Conservation (phyloP, 2,113 vertebrate genomes). For the Ia io region DNA sequence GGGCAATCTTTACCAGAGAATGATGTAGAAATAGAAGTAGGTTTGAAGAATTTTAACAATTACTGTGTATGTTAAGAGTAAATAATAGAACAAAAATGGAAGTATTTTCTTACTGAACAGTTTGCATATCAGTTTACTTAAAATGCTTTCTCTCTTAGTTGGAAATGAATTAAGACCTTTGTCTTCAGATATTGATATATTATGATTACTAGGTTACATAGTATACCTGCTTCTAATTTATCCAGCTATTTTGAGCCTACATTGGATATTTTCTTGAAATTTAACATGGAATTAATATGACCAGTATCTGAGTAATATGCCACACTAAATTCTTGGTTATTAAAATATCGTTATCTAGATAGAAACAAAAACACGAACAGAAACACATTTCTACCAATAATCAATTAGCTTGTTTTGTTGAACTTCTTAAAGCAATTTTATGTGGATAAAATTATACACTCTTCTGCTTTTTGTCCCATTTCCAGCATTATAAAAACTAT, state of each 20-base stretch:
- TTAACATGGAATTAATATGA: background rate
- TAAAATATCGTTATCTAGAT: slow-evolving; percentile 12
- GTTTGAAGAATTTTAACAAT: background rate
- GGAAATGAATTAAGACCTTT: background rate
- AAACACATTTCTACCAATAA: background rate
- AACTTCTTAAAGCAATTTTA: background rate
- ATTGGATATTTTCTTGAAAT: background rate
- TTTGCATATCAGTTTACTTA: background rate
- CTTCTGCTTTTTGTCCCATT: background rate
- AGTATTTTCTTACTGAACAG: background rate
- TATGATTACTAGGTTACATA: background rate
- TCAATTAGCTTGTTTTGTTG: background rate
- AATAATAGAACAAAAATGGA: background rate
- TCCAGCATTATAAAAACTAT: background rate
- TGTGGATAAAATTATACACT: background rate
- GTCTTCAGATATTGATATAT: background rate
- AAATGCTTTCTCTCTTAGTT: background rate
- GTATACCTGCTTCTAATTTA: background rate
- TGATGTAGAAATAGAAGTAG: background rate
- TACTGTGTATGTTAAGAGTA: background rate
- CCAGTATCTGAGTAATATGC: background rate
- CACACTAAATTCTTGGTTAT: background rate
- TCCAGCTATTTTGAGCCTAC: background rate
- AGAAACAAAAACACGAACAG: background rate
- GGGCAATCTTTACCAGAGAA: background rate